phyloP scores from a whole-genome alignment of 2,113 vertebrate genomes.

The Dinomys branickii region DNA sequence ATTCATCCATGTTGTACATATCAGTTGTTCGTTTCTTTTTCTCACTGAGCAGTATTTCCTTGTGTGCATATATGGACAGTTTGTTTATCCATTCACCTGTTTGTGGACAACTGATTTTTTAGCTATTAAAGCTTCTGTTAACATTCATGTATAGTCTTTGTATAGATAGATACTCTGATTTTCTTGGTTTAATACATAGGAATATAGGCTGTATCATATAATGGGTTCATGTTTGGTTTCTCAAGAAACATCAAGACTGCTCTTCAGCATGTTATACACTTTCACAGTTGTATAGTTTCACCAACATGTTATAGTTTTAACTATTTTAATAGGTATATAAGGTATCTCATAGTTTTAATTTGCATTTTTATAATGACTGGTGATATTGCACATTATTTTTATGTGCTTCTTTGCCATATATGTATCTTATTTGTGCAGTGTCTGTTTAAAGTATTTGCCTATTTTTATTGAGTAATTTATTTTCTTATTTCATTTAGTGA shows the following conservation, averaged over 20 bases:
- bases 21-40: not conserved
- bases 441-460: not conserved
- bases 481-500: not conserved
- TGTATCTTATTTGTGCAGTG: not conserved
- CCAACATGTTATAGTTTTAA: not conserved
- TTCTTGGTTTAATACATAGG: not conserved
- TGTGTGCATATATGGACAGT: rapidly evolving
- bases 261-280: not conserved
- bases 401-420: not conserved
- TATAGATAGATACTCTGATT: not conserved
- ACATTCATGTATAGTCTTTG: not conserved
- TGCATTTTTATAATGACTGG: not conserved
- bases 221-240: not conserved
- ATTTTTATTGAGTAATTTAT: not conserved
- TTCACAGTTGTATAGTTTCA: not conserved
- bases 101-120: not conserved
- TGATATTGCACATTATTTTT: not conserved
- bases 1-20: rapidly evolving
- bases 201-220: not conserved
- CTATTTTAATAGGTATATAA: not conserved
- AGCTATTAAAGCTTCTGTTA: not conserved
- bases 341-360: not conserved
- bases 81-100: too few species aligned
- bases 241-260: not conserved
- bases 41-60: not conserved